Percentiles rank a stretch among this genome's conserved stretches.
Conservation (phyloP, 1,140 invertebrate species). For the Chlorops oryzae region DNA sequence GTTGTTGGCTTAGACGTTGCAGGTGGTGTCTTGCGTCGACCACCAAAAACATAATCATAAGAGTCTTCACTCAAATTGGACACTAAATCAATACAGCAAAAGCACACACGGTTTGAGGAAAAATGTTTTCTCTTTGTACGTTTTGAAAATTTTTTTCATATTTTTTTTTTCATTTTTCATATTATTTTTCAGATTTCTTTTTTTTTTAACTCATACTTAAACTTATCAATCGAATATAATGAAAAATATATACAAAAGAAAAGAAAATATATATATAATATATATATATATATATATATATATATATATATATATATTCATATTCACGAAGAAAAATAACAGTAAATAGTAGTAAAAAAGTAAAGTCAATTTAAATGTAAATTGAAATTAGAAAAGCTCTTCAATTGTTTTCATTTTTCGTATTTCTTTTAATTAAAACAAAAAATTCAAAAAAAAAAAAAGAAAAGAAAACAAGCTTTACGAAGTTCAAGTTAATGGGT, state of each 20-base stretch:
- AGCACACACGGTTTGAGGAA: slow-evolving; percentile 8
- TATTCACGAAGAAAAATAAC: no score
- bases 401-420: no score
- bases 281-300: no score
- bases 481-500: slow-evolving; percentile 8
- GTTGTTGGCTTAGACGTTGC: slow-evolving; percentile 38
- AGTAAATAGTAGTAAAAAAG: no score
- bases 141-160: not conserved
- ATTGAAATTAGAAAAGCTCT: no score
- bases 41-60: slow-evolving; percentile 50
- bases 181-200: not conserved
- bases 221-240: no score
- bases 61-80: slow-evolving; percentile 49
- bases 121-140: slow-evolving; percentile 2
- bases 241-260: no score
- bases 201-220: no score
- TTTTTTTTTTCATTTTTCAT: not conserved
- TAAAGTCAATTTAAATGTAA: no score
- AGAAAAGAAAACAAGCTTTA: not conserved
- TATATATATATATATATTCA: no score
- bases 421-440: slow-evolving; percentile 4
- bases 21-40: slow-evolving; percentile 47
- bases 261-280: no score
- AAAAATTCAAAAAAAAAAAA: not conserved
- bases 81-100: slow-evolving; percentile 28